Evolutionary conservation across 2,113 vertebrate genomes (phyloP), one percentile per base, ranked within the genome.

Genomic region (Channa maculata): DNA sequence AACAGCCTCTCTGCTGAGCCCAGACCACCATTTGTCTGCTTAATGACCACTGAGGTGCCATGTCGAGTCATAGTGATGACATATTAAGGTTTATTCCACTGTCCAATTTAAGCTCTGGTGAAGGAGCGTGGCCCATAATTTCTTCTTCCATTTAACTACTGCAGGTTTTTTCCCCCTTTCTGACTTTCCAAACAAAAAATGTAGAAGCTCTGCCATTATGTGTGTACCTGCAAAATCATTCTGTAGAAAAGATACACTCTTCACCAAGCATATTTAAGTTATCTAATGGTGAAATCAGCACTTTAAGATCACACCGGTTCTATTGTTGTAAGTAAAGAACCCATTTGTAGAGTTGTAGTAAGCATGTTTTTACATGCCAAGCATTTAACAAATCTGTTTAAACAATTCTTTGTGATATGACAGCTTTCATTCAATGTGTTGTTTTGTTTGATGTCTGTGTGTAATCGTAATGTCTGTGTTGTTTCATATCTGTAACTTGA

Each of bases 11-110:
- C 53, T 71, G 60, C 77, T 54, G 52, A 72, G 64, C 45, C 63
- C 43, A 37, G 49, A 77, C 85, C 75, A 66, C 71, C 72, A 82
- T 83, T 78, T 84, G 72, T 90, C 79, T 86, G 67, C 66, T 52
- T 88, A 88, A 85, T 82, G 77, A 83, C 61, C 64, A 61, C 79
- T 49, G 67, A 55, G 79, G 69, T 90, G 85, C 69, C 75, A 85
- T 73, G 49, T 83, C 79, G 79, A 83, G 66, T 78, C 84, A 82
- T 66, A 74, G 73, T 71, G 65, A 85, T 87, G 81, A 86, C 79
- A 78, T 88, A 87, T 87, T 77, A 82, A 73, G 51, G 57, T 84
- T 80, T 80, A 75, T 86, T 70, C 58, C 43, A 41, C 67, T 76
- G 77, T 82, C 79, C 82, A 82, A 80, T 87, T 85, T 85, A 74